phyloP scores from a whole-genome alignment of 1,140 invertebrate species.

The Temnothorax curvispinosus region DNA sequence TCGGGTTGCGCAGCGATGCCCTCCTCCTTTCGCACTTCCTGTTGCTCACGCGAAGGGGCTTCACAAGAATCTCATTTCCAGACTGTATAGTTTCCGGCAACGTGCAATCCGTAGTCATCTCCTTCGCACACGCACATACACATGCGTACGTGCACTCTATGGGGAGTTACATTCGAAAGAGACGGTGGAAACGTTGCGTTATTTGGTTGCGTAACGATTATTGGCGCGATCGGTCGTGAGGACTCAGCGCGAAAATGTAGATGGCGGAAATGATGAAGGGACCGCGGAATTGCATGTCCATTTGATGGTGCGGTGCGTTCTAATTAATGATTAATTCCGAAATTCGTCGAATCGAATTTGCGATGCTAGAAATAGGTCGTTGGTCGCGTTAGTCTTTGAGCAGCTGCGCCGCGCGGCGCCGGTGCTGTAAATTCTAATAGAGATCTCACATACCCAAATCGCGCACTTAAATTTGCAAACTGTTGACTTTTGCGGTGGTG shows the following conservation, averaged over 20 bases:
- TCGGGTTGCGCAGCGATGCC: neutral
- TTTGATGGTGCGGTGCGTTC: constrained; percentile 31
- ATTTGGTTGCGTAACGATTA: constrained; percentile 57
- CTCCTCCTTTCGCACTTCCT: neutral
- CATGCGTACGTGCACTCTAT: neutral
- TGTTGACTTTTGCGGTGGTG: neutral
- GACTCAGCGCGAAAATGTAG: constrained; percentile 52
- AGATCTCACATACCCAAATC: neutral
- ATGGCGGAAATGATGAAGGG: constrained; percentile 59
- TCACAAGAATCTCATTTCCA: constrained; percentile 50
- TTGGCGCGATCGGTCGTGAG: constrained; percentile 48
- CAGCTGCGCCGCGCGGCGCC: too few species aligned
- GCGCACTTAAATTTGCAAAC: neutral
- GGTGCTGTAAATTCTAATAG: neutral
- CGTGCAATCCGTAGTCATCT: constrained; percentile 36
- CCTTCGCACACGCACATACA: neutral
- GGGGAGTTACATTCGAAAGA: constrained; percentile 24
- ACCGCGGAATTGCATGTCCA: constrained; percentile 27
- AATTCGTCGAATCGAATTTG: constrained; percentile 8
- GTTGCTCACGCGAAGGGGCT: constrained; percentile 3
- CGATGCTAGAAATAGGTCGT: constrained; percentile 11
- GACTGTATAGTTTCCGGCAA: constrained; percentile 39
- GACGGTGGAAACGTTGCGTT: constrained; percentile 37
- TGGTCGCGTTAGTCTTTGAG: neutral
- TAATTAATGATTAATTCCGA: constrained; percentile 60